Evolutionary conservation across 2,797 vertebrate genomes (phyloP).

Genomic region (Propithecus perrieri): DNA sequence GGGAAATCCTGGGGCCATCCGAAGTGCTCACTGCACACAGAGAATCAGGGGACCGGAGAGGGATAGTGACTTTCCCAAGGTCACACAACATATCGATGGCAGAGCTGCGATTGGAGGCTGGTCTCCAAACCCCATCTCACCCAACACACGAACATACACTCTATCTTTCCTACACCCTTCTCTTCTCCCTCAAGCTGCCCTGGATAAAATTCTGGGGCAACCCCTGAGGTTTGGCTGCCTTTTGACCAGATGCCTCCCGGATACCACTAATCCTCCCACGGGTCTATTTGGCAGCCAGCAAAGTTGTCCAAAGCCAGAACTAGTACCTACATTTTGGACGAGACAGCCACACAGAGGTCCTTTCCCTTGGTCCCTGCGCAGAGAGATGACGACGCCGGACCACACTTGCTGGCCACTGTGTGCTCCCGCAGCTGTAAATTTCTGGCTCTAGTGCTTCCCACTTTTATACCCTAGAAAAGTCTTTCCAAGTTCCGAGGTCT

Average conservation of each 20-base stretch:
- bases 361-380: background rate
- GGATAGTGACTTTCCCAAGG: background rate
- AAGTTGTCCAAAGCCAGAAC: background rate
- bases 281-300: background rate
- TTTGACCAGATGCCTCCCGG: background rate
- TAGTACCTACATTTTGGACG: background rate
- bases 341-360: accelerated
- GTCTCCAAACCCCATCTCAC: background rate
- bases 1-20: background rate
- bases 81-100: background rate
- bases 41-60: background rate
- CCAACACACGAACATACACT: background rate
- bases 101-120: background rate
- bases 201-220: background rate
- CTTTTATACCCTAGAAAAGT: background rate
- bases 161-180: background rate
- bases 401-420: background rate
- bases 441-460: background rate
- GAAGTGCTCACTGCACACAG: background rate
- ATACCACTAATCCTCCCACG: background rate
- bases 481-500: background rate
- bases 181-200: background rate
- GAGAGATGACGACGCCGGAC: accelerated
- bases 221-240: background rate
- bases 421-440: background rate